Conservation (phyloP, 2,113 vertebrate genomes). For the Sprattus sprattus region DNA sequence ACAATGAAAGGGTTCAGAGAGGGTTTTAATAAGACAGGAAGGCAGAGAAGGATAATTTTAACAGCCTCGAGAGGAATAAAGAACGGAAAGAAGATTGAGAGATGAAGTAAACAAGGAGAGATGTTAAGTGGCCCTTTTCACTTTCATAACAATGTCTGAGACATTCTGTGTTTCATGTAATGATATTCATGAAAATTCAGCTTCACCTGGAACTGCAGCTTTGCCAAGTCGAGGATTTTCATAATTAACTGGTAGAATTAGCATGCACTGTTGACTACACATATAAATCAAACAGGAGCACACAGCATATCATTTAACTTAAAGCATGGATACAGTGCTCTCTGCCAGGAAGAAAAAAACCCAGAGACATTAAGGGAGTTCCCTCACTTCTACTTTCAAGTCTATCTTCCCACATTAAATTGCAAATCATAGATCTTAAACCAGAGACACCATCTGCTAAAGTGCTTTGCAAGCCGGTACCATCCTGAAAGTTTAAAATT, state of each 20-base stretch:
- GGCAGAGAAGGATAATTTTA: not conserved
- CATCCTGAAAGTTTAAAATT: constrained; percentile 46
- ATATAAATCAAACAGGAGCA: constrained; percentile 42
- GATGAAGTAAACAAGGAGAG: not conserved
- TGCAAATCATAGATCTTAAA: constrained; percentile 68
- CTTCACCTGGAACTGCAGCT: constrained; percentile 42
- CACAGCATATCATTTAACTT: constrained; percentile 30
- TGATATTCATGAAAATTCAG: constrained; percentile 37
- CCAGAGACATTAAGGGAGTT: constrained; percentile 56
- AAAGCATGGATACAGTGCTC: constrained; percentile 30
- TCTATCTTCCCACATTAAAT: constrained; percentile 61
- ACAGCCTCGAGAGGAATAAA: not conserved
- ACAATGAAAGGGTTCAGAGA: constrained; percentile 11
- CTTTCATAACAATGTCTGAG: not conserved
- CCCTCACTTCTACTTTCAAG: constrained; percentile 54
- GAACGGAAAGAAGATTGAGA: not conserved
- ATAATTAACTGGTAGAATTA: constrained; percentile 38
- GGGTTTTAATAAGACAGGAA: not conserved
- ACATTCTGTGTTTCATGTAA: constrained; percentile 10
- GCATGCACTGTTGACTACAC: constrained; percentile 46
- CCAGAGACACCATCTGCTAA: constrained; percentile 71
- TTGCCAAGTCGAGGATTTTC: constrained; percentile 34
- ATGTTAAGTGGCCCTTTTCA: not conserved
- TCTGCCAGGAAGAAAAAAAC: not conserved
- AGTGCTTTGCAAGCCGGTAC: constrained; percentile 62